These are phyloP conservation scores for Betta splendens DNA, from an alignment of 2,797 vertebrate genomes.

Conservation along the genomic window DNA sequence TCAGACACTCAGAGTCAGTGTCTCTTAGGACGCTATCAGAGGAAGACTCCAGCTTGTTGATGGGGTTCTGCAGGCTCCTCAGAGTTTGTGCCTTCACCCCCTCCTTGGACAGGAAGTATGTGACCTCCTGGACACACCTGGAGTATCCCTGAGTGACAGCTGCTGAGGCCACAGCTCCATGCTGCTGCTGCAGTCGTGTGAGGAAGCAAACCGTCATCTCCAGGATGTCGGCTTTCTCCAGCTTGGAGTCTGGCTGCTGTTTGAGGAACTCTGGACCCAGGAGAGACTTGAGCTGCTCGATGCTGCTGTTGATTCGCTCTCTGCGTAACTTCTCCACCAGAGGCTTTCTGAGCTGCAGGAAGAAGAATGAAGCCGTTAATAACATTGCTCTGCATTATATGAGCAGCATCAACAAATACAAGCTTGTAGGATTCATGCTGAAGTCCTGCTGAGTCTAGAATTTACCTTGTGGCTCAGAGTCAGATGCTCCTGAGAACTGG, in stretches of 20 bases:
- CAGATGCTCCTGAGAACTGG: slow-evolving; percentile 59
- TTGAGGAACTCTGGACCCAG: slow-evolving; percentile 75
- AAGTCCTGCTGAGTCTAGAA: slow-evolving; percentile 3
- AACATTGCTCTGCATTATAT: slow-evolving; percentile 1
- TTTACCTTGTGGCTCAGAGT: slow-evolving; percentile 73
- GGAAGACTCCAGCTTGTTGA: slow-evolving; percentile 53
- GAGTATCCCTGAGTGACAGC: too few relatives aligned
- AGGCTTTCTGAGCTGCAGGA: slow-evolving; percentile 79
- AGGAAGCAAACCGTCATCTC: slow-evolving; percentile 80
- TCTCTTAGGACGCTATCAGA: slow-evolving; percentile 52
- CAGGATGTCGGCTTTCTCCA: slow-evolving; percentile 81
- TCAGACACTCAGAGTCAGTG: slow-evolving; percentile 48
- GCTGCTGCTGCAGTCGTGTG: slow-evolving; percentile 49
- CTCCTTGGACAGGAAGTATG: too few relatives aligned
- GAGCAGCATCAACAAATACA: neutral
- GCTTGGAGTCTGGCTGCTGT: slow-evolving; percentile 78
- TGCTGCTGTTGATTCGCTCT: slow-evolving; percentile 76
- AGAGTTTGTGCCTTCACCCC: too few relatives aligned
- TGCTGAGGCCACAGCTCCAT: too few relatives aligned
- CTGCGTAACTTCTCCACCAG: slow-evolving; percentile 84
- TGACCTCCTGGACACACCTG: too few relatives aligned
- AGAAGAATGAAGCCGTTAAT: slow-evolving; percentile 34
- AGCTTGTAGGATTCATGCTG: neutral
- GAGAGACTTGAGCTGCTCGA: slow-evolving; percentile 69
- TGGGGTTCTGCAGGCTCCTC: slow-evolving; percentile 53